These are phyloP conservation scores for Amniataba percoides DNA, from an alignment of 2,797 vertebrate genomes.

Conservation along the genomic window DNA sequence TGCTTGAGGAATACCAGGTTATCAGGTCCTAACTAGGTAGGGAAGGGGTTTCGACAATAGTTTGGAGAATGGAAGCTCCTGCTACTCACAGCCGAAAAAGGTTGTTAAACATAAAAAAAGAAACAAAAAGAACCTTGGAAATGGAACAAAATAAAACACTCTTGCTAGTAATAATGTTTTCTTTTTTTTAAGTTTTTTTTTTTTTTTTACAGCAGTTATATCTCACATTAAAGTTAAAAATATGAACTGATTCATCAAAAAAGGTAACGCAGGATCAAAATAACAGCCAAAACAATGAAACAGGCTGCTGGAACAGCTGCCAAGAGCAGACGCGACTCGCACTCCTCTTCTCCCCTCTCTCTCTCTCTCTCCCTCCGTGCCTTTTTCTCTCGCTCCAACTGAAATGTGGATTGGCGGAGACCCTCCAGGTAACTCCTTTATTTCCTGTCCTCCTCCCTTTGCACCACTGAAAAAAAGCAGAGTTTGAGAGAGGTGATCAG, in stretches of 20 bases:
- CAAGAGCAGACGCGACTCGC: constrained; percentile 80
- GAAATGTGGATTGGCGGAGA: constrained; percentile 83
- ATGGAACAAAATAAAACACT: constrained; percentile 78
- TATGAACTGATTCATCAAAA: constrained; percentile 74
- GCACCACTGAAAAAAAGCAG: constrained; percentile 63
- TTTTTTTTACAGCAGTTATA: constrained; percentile 81
- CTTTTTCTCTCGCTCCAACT: constrained; percentile 75
- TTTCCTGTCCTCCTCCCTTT: constrained; percentile 81
- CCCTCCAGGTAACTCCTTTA: constrained; percentile 82
- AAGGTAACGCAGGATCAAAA: constrained; percentile 69
- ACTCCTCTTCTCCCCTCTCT: constrained; percentile 69
- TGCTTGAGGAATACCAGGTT: constrained; percentile 83
- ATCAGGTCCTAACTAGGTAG: constrained; percentile 79
- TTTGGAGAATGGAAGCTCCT: constrained; percentile 83
- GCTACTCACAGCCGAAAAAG: constrained; percentile 82
- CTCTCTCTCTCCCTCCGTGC: constrained; percentile 66
- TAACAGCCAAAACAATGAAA: constrained; percentile 72
- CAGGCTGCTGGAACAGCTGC: constrained; percentile 84
- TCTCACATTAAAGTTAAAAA: constrained; percentile 84
- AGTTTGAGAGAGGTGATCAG: constrained; percentile 30
- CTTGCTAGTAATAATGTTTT: constrained; percentile 69
- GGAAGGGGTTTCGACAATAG: constrained; percentile 73
- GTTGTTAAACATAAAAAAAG: constrained; percentile 77
- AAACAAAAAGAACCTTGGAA: constrained; percentile 75
- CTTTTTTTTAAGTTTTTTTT: constrained; percentile 26